phyloP scores from a whole-genome alignment of 2,113 vertebrate species.

The Syngnathus typhle region DNA sequence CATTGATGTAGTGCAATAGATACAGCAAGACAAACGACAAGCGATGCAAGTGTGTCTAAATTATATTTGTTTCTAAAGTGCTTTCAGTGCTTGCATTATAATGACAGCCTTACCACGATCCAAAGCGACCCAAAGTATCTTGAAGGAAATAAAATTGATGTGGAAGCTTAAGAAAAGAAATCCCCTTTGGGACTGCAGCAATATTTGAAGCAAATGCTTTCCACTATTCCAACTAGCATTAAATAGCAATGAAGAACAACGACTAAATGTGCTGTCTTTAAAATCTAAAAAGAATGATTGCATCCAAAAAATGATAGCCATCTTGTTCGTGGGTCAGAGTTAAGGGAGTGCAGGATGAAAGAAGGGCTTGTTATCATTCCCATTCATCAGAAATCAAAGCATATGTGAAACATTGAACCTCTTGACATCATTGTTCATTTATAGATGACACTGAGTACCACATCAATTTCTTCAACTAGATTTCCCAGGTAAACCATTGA shows the following conservation, averaged over 20 bases:
- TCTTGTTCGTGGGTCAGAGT: constrained; percentile 7
- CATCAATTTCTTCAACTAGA: constrained; percentile 39
- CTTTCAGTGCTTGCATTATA: too few relatives aligned
- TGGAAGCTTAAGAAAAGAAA: constrained; percentile 7
- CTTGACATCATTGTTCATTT: constrained; percentile 33
- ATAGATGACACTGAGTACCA: constrained; percentile 31
- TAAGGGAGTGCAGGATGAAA: constrained; percentile 8
- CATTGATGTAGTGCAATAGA: too few relatives aligned
- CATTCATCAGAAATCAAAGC: constrained; percentile 45
- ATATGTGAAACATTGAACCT: constrained; percentile 21
- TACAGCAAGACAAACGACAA: too few relatives aligned
- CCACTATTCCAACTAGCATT: not conserved
- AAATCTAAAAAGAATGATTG: not conserved
- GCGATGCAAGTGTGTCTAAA: too few relatives aligned
- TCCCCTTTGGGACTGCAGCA: constrained; percentile 13
- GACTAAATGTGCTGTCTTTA: not conserved
- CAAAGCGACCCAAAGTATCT: too few relatives aligned
- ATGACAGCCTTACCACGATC: too few relatives aligned
- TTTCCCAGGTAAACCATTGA: constrained; percentile 37
- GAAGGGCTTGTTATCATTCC: constrained; percentile 34
- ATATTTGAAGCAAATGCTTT: constrained; percentile 10
- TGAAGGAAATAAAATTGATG: too few relatives aligned
- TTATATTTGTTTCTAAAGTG: too few relatives aligned
- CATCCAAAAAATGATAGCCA: not conserved
- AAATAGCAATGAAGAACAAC: constrained; percentile 21